Conservation (phyloP, 1,140 invertebrate genomes). For the Drosophila azteca region DNA sequence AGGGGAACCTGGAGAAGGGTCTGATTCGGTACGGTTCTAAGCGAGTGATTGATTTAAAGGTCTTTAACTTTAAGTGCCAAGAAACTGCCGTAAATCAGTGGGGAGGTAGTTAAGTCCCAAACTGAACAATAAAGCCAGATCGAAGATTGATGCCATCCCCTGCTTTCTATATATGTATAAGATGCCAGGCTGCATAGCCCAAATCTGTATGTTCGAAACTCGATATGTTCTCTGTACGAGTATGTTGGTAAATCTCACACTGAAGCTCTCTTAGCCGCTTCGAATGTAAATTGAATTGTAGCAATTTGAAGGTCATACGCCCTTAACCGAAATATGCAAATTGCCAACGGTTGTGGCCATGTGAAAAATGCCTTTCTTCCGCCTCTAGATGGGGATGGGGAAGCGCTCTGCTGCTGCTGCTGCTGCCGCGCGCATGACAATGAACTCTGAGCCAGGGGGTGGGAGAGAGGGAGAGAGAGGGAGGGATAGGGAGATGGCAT, state of each 20-base stretch:
- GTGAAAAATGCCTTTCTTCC: constrained; percentile 74
- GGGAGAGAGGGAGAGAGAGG: constrained; percentile 10
- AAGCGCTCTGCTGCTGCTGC: constrained; percentile 1
- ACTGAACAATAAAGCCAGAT: no score
- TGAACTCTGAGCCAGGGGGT: constrained; percentile 48
- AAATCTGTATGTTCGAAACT: no score
- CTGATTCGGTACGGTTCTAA: neutral
- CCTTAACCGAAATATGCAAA: constrained; percentile 74
- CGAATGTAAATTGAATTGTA: constrained; percentile 71
- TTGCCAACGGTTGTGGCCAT: constrained; percentile 47
- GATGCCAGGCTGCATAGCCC: no score
- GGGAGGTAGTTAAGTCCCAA: no score
- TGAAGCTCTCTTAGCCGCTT: neutral
- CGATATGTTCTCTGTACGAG: no score
- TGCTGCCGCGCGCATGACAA: constrained; percentile 67
- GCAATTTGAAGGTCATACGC: constrained; percentile 77
- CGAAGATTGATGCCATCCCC: no score
- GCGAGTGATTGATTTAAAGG: constrained; percentile 29
- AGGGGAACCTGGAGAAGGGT: neutral
- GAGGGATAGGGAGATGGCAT: constrained; percentile 24
- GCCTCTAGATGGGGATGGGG: constrained; percentile 47
- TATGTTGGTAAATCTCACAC: neutral
- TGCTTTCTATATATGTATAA: no score
- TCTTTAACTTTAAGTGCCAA: constrained; percentile 3
- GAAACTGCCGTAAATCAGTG: constrained; percentile 3